These are phyloP conservation scores for Galeopsomyia nigrocyanea DNA, from an alignment of 2,888 invertebrate species.

Conservation along the genomic window DNA sequence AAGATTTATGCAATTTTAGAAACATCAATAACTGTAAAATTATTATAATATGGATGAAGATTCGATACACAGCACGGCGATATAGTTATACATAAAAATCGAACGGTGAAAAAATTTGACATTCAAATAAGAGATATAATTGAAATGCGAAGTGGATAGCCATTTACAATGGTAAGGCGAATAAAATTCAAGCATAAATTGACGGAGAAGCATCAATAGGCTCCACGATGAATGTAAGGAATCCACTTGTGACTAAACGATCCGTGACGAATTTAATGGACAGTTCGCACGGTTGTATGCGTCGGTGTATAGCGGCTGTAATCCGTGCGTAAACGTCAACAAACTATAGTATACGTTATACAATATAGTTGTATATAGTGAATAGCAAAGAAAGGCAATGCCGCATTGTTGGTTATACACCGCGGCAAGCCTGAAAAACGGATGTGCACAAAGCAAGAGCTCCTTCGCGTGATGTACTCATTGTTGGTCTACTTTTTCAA, in stretches of 20 bases:
- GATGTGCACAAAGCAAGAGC: constrained; percentile 4
- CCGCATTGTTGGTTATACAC: no score
- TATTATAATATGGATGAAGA: no score
- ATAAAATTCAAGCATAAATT: constrained; percentile 33
- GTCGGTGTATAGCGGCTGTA: no score
- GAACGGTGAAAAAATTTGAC: constrained; percentile 8
- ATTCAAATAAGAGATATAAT: constrained; percentile 3
- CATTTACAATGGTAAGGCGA: constrained; percentile 1
- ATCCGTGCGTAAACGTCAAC: constrained; percentile 19
- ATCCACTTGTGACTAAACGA: constrained; percentile 54
- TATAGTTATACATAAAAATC: constrained; percentile 9
- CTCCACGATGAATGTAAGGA: constrained; percentile 24
- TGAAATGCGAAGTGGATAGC: background rate
- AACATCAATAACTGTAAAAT: no score
- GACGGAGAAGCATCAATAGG: constrained; percentile 33
- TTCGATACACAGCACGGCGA: no score
- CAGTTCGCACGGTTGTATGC: constrained; percentile 33
- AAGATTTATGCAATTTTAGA: no score
- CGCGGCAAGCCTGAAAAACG: constrained; percentile 44
- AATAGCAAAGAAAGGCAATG: background rate
- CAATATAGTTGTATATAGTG: background rate
- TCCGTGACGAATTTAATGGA: constrained; percentile 57
- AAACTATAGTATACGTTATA: background rate
- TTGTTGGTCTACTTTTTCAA: background rate
- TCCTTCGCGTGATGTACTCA: constrained; percentile 1